These are phyloP conservation scores for Microctonus aethiopoides DNA, from an alignment of 2,888 invertebrate species.

Conservation along the genomic window DNA sequence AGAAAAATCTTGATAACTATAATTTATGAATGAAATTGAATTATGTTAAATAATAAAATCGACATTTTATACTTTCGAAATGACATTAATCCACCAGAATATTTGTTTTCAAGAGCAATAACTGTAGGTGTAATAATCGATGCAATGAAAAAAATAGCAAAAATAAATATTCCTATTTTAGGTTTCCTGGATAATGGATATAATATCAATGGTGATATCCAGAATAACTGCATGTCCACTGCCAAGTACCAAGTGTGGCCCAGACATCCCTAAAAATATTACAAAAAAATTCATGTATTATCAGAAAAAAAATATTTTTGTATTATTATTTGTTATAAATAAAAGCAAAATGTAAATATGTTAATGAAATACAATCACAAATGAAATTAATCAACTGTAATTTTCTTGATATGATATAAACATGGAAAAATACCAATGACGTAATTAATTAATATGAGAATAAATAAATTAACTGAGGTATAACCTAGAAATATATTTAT, in stretches of 20 bases:
- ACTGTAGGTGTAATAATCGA: conserved; percentile 57
- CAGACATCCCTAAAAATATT: conserved; percentile 64
- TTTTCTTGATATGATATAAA: too few relatives aligned
- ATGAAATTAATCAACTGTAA: too few relatives aligned
- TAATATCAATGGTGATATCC: conserved; percentile 70
- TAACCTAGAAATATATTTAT: too few relatives aligned
- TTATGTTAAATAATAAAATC: not conserved
- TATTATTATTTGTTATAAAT: too few relatives aligned
- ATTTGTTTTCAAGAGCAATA: conserved; percentile 63
- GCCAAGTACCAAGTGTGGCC: conserved; percentile 72
- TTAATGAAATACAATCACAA: too few relatives aligned
- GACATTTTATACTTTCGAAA: not conserved
- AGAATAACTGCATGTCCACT: conserved; percentile 72
- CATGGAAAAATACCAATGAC: too few relatives aligned
- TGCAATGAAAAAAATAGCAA: conserved; percentile 48
- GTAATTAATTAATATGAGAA: too few relatives aligned
- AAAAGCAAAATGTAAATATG: too few relatives aligned
- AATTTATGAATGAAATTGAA: too few relatives aligned
- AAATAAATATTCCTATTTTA: conserved; percentile 57
- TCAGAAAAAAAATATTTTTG: too few relatives aligned
- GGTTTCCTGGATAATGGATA: conserved; percentile 67
- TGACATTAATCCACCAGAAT: conserved; percentile 44
- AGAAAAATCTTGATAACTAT: not conserved
- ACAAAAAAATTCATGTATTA: not conserved
- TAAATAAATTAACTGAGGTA: too few relatives aligned